Percentiles rank a stretch among this genome's conserved stretches.
These are phyloP conservation scores for Lampropteryx suffumata DNA, from an alignment of 2,888 invertebrate genomes.

Conservation along the genomic window DNA sequence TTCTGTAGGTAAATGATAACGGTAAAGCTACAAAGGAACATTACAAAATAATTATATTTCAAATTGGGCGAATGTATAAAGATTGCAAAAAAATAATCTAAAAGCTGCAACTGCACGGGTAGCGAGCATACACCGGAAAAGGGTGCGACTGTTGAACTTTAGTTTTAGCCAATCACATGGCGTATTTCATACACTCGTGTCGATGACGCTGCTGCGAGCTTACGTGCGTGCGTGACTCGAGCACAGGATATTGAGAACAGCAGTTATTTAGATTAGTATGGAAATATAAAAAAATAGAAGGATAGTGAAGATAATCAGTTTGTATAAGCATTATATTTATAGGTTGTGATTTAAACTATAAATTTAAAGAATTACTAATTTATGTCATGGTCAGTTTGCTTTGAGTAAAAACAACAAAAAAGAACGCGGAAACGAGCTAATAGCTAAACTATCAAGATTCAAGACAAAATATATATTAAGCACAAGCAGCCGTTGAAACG, in stretches of 20 bases:
- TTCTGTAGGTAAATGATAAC: background rate
- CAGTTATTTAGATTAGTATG: no score
- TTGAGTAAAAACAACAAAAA: background rate
- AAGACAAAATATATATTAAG: constrained; percentile 18
- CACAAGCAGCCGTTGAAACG: constrained; percentile 26
- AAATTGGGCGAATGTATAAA: background rate
- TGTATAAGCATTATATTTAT: no score
- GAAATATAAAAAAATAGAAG: no score
- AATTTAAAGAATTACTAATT: no score
- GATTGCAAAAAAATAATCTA: constrained; percentile 26
- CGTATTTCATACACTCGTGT: constrained; percentile 43
- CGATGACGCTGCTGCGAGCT: constrained; percentile 49
- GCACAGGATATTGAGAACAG: constrained; percentile 28
- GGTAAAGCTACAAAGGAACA: constrained; percentile 1
- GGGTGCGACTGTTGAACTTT: constrained; percentile 68
- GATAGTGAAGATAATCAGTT: no score
- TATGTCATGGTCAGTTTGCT: no score
- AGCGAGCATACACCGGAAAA: constrained; percentile 65
- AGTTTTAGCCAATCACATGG: constrained; percentile 43
- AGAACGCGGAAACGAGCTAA: constrained; percentile 12
- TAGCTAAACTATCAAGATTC: background rate
- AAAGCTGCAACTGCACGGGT: constrained; percentile 27
- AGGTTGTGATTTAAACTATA: no score
- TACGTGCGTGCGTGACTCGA: constrained; percentile 58
- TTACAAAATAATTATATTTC: background rate